phyloP scores from a whole-genome alignment of 2,113 vertebrate genomes.

The Gnathochromis pfefferi region DNA sequence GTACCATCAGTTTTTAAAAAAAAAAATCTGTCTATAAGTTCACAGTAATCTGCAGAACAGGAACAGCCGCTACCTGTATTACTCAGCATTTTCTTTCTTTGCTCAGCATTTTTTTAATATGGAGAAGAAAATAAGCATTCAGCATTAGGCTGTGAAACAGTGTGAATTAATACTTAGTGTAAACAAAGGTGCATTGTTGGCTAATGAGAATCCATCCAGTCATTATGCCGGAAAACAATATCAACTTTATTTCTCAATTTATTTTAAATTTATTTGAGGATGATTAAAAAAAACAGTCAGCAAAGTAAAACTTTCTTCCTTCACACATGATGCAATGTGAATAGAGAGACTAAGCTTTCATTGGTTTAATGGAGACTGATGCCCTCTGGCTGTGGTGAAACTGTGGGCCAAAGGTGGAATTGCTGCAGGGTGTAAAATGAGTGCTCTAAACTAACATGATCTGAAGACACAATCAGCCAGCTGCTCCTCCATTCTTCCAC shows the following conservation, averaged over 20 bases:
- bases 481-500: neutral
- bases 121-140: neutral
- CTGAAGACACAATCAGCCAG: neutral
- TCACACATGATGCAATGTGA: neutral
- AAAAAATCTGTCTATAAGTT: neutral
- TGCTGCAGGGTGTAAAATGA: slow-evolving; percentile 24
- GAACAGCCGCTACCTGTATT: neutral
- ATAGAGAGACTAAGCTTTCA: neutral
- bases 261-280: neutral
- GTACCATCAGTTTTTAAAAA: neutral
- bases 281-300: neutral
- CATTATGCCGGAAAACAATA: neutral
- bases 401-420: slow-evolving; percentile 9
- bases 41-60: neutral
- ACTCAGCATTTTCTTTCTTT: neutral
- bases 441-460: neutral
- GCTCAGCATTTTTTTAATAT: neutral
- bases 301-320: neutral
- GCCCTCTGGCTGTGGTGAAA: neutral
- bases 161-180: neutral
- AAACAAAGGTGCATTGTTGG: neutral
- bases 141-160: neutral
- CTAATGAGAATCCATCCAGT: neutral
- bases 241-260: neutral
- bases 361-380: neutral